These are phyloP conservation scores for Yponomeuta cagnagella DNA, from an alignment of 2,888 invertebrate genomes.

Conservation along the genomic window DNA sequence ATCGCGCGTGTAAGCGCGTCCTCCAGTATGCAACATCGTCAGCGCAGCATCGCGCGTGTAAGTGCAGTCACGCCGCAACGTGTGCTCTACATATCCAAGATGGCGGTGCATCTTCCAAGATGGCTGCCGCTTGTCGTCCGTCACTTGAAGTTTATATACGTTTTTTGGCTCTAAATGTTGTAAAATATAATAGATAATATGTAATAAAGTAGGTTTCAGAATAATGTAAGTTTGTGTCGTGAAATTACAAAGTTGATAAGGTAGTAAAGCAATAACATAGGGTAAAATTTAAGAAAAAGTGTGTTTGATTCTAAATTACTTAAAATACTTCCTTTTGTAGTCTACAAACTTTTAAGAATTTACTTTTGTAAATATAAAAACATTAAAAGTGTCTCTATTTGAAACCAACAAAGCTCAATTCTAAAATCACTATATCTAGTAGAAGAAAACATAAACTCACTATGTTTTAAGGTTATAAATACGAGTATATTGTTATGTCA, in stretches of 20 bases:
- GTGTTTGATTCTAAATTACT: background rate
- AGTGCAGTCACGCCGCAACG: background rate
- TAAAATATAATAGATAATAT: background rate
- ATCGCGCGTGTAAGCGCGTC: conserved; percentile 2
- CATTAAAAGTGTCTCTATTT: background rate
- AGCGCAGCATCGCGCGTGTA: background rate
- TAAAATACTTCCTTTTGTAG: background rate
- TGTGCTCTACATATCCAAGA: background rate
- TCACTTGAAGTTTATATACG: background rate
- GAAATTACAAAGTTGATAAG: background rate
- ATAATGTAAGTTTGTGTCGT: background rate
- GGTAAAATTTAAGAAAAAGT: background rate
- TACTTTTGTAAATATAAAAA: background rate
- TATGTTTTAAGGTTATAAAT: background rate
- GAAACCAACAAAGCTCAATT: conserved; percentile 8
- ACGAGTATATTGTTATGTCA: background rate
- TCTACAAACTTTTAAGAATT: background rate
- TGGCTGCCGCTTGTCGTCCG: background rate
- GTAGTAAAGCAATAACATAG: background rate
- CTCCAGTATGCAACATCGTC: background rate
- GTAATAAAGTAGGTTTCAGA: background rate
- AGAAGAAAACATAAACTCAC: background rate
- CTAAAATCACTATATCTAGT: conserved; percentile 5
- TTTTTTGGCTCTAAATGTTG: background rate
- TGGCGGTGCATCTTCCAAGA: background rate